A percentile compares a stretch with the other conserved stretches of the same genome.
Evolutionary conservation across 1,140 invertebrate genomes (phyloP).

Genomic region (Leptopilina clavipes): DNA sequence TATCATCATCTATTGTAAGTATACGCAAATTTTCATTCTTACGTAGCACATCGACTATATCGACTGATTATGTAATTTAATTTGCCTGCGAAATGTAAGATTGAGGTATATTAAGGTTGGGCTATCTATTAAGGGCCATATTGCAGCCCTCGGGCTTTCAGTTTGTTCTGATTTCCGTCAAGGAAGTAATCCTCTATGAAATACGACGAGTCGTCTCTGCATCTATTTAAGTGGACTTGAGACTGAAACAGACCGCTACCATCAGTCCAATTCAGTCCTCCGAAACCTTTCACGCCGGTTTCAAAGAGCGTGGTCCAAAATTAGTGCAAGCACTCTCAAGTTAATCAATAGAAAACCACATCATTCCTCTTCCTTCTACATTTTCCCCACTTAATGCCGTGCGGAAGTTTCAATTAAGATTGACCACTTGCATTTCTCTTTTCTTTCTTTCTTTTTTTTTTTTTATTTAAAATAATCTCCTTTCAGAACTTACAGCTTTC

Average conservation of each 20-base stretch:
- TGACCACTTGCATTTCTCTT: neutral
- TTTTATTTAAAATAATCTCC: neutral
- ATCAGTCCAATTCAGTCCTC: neutral
- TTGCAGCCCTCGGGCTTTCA: neutral
- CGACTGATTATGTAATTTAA: constrained; percentile 9
- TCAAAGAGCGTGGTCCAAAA: constrained; percentile 19
- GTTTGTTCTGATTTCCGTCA: constrained; percentile 19
- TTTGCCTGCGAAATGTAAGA: neutral
- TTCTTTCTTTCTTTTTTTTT: neutral
- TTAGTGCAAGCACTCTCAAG: constrained; percentile 27
- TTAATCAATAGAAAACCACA: constrained; percentile 27
- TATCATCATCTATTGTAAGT: neutral
- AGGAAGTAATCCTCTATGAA: constrained; percentile 7
- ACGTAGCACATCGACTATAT: neutral
- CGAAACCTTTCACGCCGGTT: constrained; percentile 7
- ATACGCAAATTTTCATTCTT: too few species aligned
- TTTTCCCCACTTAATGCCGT: neutral
- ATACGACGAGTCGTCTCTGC: constrained; percentile 3
- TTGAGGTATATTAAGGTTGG: constrained; percentile 13
- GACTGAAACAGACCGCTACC: neutral
- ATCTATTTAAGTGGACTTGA: constrained; percentile 25
- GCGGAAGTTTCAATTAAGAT: neutral
- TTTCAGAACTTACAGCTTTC: neutral
- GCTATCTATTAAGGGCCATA: constrained; percentile 3
- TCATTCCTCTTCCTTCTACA: neutral